Conservation (phyloP, 2,888 invertebrate genomes). For the Eupelmus urozonus region DNA sequence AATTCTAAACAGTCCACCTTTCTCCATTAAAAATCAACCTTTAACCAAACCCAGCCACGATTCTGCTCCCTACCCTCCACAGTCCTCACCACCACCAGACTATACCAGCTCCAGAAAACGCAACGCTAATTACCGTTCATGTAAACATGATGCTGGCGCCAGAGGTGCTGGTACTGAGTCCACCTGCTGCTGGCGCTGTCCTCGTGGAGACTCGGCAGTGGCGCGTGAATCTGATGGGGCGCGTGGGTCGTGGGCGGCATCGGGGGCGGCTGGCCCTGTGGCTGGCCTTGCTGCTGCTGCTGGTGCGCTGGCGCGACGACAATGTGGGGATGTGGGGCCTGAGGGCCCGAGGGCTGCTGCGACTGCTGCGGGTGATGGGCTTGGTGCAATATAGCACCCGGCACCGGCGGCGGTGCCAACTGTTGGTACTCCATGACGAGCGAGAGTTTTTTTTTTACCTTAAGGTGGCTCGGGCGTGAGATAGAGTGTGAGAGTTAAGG, state of each 20-base stretch:
- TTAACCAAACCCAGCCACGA: background rate
- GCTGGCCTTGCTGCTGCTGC: conserved; percentile 69
- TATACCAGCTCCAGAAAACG: background rate
- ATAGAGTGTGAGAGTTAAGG: background rate
- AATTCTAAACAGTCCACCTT: too few species aligned
- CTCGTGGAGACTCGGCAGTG: conserved; percentile 80
- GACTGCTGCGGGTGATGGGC: conserved; percentile 71
- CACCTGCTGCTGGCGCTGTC: conserved; percentile 81
- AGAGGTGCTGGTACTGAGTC: conserved; percentile 88
- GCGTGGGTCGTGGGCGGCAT: conserved; percentile 82
- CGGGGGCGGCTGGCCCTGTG: conserved; percentile 79
- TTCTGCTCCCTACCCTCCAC: background rate
- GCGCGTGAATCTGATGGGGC: conserved; percentile 82
- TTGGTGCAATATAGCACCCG: conserved; percentile 74
- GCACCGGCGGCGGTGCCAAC: conserved; percentile 78
- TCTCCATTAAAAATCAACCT: too few species aligned
- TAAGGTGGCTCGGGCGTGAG: background rate
- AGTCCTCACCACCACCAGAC: too few species aligned
- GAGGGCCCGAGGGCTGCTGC: conserved; percentile 65
- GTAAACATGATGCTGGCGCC: conserved; percentile 87
- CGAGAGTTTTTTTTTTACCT: too few species aligned
- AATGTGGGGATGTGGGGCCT: conserved; percentile 72
- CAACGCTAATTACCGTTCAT: conserved; percentile 82
- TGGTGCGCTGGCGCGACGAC: conserved; percentile 73
- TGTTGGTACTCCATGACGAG: conserved; percentile 77